Base-by-base conservation (phyloP, 2,797 vertebrate species). In the Alauda arvensis region DNA sequence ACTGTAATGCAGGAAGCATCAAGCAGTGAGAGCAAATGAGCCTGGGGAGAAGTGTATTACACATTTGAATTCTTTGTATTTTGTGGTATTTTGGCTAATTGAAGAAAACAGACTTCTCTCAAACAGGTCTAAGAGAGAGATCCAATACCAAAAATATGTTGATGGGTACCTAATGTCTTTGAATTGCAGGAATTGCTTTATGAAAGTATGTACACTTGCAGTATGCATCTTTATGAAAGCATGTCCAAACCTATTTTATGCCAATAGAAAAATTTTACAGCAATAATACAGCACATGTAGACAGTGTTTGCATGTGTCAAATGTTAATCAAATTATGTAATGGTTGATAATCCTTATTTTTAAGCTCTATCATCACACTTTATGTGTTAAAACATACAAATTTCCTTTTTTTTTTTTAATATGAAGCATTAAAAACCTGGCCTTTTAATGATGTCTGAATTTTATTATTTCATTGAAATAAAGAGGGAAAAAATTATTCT, bases 1-100 rank as follows among this genome's bases (percentile, higher is more conserved):
- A 96, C 77, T 88, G 33, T 92, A 95, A 94, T 93, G 80, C 57
- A 92, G 28, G 48, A 53, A 90, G 31, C 51, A 81, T 72, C 87
- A 94, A 83, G 29, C 53, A 83, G 51, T 42, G 66, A 78, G 61
- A 67, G 56, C 37, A 95, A 89, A 94, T 81, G 65, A 92, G 69
- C 28, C 40, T 45, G 26, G 48, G 40, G 33, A 76, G 18, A 40
- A 82, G 69, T 74, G 69, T 31, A 33, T 40, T 48, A 43, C 57
- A 45, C 14, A n/a, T 85, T 40, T 82, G 26, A 81, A 69, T 79
- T 43, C 53, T 88, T 72, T 56, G 33, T 70, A 15, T 61, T n/a
- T n/a, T n/a, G 42, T 56, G 53, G 31, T 60, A 74, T 91, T 87
- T 71, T 87, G 68, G 29, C 31, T 83, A 48, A 67, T 23, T 75